Conservation (phyloP, 2,113 vertebrate genomes). For the Chaetops frenatus region DNA sequence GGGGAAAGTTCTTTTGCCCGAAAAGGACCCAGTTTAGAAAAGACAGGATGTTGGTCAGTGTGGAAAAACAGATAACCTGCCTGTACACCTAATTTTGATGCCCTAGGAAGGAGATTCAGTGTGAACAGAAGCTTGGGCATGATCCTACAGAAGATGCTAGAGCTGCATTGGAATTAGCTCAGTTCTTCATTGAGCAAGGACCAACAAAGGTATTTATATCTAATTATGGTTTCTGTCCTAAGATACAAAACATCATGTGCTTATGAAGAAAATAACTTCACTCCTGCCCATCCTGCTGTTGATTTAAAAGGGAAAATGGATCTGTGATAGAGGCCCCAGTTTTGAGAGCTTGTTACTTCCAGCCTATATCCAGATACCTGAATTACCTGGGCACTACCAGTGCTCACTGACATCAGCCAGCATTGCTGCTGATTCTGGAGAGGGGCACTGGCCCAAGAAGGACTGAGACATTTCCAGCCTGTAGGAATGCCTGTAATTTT, state of each 20-base stretch:
- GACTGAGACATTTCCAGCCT: not conserved
- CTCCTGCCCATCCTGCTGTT: not conserved
- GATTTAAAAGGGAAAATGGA: not conserved
- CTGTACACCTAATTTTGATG: constrained; percentile 23
- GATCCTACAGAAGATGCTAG: constrained; percentile 84
- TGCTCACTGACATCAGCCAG: not conserved
- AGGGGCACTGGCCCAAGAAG: not conserved
- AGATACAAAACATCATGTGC: not conserved
- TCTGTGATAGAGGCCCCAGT: not conserved
- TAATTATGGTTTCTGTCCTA: not conserved
- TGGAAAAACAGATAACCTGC: constrained; percentile 26
- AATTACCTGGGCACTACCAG: not conserved
- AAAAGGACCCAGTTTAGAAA: not conserved
- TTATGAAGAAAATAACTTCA: not conserved
- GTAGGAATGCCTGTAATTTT: not conserved
- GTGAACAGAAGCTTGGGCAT: constrained; percentile 72
- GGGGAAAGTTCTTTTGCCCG: not conserved
- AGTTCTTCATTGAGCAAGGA: constrained; percentile 84
- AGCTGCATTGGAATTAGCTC: constrained; percentile 82
- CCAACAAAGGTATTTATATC: constrained; percentile 74
- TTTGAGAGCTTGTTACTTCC: not conserved
- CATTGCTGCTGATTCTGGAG: not conserved
- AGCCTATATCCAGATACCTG: not conserved
- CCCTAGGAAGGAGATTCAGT: constrained; percentile 82
- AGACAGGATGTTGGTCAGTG: not conserved